A percentile compares a stretch with the other conserved stretches of the same genome.
phyloP scores from a whole-genome alignment of 2,888 invertebrate genomes.

The Zygaena filipendulae region DNA sequence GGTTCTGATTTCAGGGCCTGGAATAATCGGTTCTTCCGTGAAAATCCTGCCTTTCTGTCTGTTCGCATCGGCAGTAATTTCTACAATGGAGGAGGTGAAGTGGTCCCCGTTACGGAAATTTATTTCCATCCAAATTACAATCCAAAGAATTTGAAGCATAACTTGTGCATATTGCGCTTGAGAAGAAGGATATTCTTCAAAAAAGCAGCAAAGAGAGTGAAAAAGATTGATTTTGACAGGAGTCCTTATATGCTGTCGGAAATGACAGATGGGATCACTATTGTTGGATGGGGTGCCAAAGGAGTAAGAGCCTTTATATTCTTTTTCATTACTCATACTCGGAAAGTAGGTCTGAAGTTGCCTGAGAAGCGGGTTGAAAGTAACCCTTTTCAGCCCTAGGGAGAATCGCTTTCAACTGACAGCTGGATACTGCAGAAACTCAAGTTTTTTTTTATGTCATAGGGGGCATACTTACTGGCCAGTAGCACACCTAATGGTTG shows the following conservation, averaged over 20 bases:
- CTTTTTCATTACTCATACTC: too few relatives aligned
- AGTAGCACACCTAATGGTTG: too few relatives aligned
- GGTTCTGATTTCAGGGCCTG: constrained; percentile 28
- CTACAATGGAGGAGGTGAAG: constrained; percentile 35
- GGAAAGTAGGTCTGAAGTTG: too few relatives aligned
- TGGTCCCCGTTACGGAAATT: constrained; percentile 33
- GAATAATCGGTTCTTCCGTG: constrained; percentile 50
- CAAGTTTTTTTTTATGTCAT: too few relatives aligned
- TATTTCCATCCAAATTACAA: constrained; percentile 45
- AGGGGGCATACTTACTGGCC: too few relatives aligned
- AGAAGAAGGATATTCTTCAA: constrained; percentile 25
- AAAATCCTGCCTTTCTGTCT: constrained; percentile 42
- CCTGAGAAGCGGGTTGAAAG: too few relatives aligned
- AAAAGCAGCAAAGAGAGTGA: constrained; percentile 20
- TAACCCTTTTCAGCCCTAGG: too few relatives aligned
- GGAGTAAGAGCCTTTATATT: constrained; percentile 25
- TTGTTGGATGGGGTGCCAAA: constrained; percentile 48
- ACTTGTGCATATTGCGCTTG: constrained; percentile 39
- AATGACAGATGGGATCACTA: constrained; percentile 30
- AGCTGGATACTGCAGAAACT: too few relatives aligned
- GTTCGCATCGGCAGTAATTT: constrained; percentile 42
- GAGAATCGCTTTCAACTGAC: too few relatives aligned
- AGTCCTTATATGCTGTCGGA: constrained; percentile 20
- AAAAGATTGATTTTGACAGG: constrained; percentile 39
- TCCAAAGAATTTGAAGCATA: constrained; percentile 35